Evolutionary conservation across 1,140 invertebrate species (phyloP), one percentile per base, ranked within the genome.

Genomic region (Diorhabda carinulata): DNA sequence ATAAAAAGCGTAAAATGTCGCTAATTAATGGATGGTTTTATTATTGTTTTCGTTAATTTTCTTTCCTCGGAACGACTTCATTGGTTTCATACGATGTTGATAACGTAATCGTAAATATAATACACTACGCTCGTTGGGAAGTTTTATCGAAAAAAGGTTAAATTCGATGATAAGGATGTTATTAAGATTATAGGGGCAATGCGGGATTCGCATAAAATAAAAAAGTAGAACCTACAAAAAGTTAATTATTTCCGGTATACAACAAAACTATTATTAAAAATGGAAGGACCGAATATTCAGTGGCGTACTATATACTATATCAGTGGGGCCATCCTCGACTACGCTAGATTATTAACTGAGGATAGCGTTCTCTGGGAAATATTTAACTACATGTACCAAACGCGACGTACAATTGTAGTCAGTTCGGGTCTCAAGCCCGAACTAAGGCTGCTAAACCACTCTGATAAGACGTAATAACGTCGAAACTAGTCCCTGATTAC

Each of bases 21-120:
- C 6, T 52, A 52, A 52, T 52, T 52, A 52, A n/a, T n/a, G 4
- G 4, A 52, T n/a, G 47, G 47, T 52, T 52, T 52, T 52, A 52
- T 52, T 52, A 52, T 52, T 3, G 47, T 52, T 52, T 52, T 52
- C 47, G 47, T 52, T 52, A 52, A 52, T 52, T 52, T 52, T n/a
- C 4, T 52, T 52, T 25, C 25, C 47, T 52, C 47, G 47, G n/a
- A 25, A 25, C 25, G 25, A 25, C 25, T 25, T 25, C 1, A 25
- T 52, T 52, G 47, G 47, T 52, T 52, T 52, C 47, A 52, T 8
- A 52, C 47, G 6, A 3, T 25, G 4, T n/a, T n/a, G 47, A 52
- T 52, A 52, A n/a, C n/a, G 47, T 52, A 52, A 52, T 52, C 47
- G n/a, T 52, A 52, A 52, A 52, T n/a, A 52, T 52, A 52, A 52